Evolutionary conservation across 1,140 invertebrate species (phyloP).

Genomic region (Thaumetopoea pityocampa): DNA sequence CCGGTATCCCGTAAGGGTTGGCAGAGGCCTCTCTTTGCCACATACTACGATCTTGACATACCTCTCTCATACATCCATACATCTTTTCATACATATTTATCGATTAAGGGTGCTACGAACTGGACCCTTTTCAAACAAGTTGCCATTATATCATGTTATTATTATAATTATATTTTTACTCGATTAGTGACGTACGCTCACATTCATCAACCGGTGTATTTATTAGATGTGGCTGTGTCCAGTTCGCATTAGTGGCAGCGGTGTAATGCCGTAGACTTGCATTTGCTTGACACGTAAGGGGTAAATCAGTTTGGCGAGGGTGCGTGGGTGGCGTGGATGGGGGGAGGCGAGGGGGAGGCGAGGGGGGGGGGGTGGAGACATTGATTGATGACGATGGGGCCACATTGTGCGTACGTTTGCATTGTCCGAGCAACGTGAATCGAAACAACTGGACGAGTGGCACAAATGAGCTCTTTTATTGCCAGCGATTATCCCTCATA

Average conservation of each 20-base stretch:
- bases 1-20: too few species aligned
- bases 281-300: slow-evolving; percentile 40
- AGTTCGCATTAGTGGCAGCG: slow-evolving; percentile 13
- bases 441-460: slow-evolving; percentile 58
- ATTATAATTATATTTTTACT: too few species aligned
- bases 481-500: slow-evolving; percentile 23
- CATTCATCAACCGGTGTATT: too few species aligned
- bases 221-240: slow-evolving; percentile 1
- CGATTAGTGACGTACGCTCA: too few species aligned
- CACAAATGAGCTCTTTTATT: slow-evolving; percentile 50
- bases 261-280: slow-evolving; percentile 26
- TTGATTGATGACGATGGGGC: slow-evolving; percentile 67
- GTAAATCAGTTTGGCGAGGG: slow-evolving; percentile 30
- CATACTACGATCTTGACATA: too few species aligned
- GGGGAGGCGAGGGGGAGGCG: slow-evolving; percentile 14
- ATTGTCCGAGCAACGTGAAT: slow-evolving; percentile 54
- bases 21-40: too few species aligned
- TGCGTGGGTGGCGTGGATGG: slow-evolving; percentile 20
- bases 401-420: slow-evolving; percentile 51
- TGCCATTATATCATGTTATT: too few species aligned
- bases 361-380: slow-evolving; percentile 29
- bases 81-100: too few species aligned
- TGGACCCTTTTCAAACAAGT: too few species aligned
- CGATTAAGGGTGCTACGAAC: too few species aligned
- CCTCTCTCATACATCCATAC: too few species aligned